A percentile compares a stretch with the other conserved stretches of the same genome.
These are phyloP conservation scores for Pelmatolapia mariae DNA, from an alignment of 2,113 vertebrate genomes.

Conservation along the genomic window DNA sequence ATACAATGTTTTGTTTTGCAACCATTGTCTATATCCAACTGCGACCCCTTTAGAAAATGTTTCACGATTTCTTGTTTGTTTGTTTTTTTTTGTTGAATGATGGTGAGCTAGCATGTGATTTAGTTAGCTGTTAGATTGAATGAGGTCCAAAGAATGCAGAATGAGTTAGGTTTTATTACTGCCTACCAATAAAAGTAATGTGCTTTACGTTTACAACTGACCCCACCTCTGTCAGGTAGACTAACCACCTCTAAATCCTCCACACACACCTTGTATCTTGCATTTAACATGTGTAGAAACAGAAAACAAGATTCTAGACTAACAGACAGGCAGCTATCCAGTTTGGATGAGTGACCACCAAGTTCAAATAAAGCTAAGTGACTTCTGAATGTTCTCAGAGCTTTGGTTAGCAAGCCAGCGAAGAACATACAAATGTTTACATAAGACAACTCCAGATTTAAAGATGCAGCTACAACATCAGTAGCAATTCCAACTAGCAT, in stretches of 20 bases:
- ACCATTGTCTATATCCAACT: rapidly evolving
- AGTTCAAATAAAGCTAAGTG: neutral
- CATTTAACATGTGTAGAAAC: neutral
- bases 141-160: neutral
- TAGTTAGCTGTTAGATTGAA: neutral
- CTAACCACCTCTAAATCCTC: neutral
- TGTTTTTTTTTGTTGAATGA: neutral
- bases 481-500: neutral
- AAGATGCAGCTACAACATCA: neutral
- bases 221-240: neutral
- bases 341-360: neutral
- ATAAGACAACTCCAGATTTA: neutral
- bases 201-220: neutral
- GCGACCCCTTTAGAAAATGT: neutral
- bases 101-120: neutral
- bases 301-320: neutral
- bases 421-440: neutral
- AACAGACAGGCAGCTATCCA: neutral
- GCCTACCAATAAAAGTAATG: neutral
- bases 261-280: neutral
- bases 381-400: neutral
- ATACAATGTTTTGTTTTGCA: neutral
- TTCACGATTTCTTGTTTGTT: rapidly evolving
- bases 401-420: neutral
- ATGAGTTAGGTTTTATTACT: neutral